Conservation (phyloP, 2,888 invertebrate genomes). For the Tiliacea aurago region DNA sequence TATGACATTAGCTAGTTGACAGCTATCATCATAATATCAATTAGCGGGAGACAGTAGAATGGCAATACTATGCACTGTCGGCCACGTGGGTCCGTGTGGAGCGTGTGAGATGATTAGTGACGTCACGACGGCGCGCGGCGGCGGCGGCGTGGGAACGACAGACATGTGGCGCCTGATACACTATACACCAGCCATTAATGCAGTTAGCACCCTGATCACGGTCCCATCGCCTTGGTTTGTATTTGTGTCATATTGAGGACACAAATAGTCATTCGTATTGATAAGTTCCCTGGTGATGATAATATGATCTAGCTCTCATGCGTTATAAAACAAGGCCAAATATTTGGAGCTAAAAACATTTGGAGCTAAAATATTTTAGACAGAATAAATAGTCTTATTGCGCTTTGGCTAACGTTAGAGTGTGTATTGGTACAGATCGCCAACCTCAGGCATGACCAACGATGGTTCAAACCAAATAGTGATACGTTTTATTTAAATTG, state of each 20-base stretch:
- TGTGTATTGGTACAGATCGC: not conserved
- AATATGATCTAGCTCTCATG: not conserved
- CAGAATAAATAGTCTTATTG: not conserved
- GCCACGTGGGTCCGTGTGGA: not conserved
- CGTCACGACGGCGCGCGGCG: not conserved
- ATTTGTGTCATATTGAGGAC: not conserved
- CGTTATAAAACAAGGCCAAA: not conserved
- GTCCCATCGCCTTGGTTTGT: conserved; percentile 4
- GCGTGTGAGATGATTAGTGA: not conserved
- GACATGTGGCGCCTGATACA: conserved; percentile 30
- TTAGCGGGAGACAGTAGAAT: not conserved
- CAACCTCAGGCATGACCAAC: not conserved
- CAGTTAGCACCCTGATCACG: not conserved
- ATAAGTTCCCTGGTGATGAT: not conserved
- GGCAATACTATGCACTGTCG: not conserved
- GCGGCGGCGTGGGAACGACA: conserved; percentile 14
- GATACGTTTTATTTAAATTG: not conserved
- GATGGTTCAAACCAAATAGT: not conserved
- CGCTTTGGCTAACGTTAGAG: not conserved
- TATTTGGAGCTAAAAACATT: not conserved
- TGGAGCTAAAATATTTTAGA: too few species aligned
- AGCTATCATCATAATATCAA: conserved; percentile 10
- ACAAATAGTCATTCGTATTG: not conserved
- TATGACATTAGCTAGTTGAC: not conserved
- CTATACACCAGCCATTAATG: not conserved